Base-by-base conservation (phyloP, 1,140 invertebrate species). In the Drosophila burlai region DNA sequence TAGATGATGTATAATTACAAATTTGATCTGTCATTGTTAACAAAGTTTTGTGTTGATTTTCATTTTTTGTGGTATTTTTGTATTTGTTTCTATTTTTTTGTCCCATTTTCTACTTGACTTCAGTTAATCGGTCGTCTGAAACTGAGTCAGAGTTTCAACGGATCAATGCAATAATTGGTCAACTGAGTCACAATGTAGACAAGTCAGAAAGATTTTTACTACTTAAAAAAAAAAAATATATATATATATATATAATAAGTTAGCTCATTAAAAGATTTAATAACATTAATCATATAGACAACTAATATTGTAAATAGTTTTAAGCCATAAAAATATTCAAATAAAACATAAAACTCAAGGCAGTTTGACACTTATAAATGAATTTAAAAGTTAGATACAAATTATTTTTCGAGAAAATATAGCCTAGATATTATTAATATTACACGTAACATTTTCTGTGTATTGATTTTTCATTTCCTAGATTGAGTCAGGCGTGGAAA, bases 401-500 rank as follows among this genome's bases (percentile, higher is more conserved):
- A 16, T 0, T 4, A 13, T 6, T 46, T 26, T 26, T 47, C 1
- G 2, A 49, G 4, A 10, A 0, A 10, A 26, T 7, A 16, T 26
- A 9, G 10, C 10, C 11, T n/a, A 24, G 2, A 29, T 29, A 11
- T 29, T n/a, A 11, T 5, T n/a, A 50, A 52, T 34, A 52, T 34
- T 50, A 6, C 8, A 31, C 4, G 1, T 29, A 31, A 2, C 10
- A 8, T n/a, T 26, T 40, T 26, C 5, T 7, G 21, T 40, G 36
- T 7, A 40, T 16, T 16, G 38, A 52, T 61, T 62, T 62, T 74
- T 18, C 31, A 52, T 74, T 52, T 60, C 26, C 46, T 43, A 26
- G 11, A 10, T 29, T 54, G 68, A 74, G 40, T 74, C 57, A 76
- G 43, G 68, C 71, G 46, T 74, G 61, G 34, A 76, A 65, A 76